phyloP scores from a whole-genome alignment of 2,797 vertebrate genomes.

The Darevskia nairensis region DNA sequence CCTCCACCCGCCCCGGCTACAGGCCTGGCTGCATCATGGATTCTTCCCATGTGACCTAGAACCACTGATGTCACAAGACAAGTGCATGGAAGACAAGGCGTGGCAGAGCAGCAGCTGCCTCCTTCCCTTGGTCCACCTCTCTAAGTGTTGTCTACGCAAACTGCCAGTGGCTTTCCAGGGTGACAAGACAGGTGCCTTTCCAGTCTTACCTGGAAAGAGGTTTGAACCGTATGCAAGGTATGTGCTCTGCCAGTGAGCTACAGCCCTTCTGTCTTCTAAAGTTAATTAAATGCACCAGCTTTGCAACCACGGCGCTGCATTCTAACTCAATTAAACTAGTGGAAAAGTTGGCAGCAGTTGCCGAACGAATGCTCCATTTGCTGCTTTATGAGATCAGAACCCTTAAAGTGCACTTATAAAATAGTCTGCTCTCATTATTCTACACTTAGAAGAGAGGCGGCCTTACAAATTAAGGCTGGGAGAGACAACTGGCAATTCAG shows the following conservation, averaged over 20 bases:
- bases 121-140: not conserved
- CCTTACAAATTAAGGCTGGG: not conserved
- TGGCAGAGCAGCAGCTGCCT: too few relatives aligned
- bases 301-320: not conserved
- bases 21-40: not conserved
- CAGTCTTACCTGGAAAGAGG: not conserved
- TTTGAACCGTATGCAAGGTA: not conserved
- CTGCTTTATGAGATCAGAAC: not conserved
- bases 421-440: not conserved
- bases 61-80: not conserved
- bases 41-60: not conserved
- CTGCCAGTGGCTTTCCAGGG: not conserved
- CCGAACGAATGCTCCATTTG: not conserved
- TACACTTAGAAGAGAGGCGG: not conserved
- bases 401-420: not conserved
- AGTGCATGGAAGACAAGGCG: not conserved
- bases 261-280: not conserved
- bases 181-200: not conserved
- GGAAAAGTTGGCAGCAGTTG: not conserved
- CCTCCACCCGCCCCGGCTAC: too few relatives aligned
- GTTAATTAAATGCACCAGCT: not conserved
- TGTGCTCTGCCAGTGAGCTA: not conserved
- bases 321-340: constrained; percentile 12
- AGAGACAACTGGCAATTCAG: not conserved
- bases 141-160: not conserved